phyloP scores from a whole-genome alignment of 1,140 invertebrate genomes.

The Hyphantria cunea region DNA sequence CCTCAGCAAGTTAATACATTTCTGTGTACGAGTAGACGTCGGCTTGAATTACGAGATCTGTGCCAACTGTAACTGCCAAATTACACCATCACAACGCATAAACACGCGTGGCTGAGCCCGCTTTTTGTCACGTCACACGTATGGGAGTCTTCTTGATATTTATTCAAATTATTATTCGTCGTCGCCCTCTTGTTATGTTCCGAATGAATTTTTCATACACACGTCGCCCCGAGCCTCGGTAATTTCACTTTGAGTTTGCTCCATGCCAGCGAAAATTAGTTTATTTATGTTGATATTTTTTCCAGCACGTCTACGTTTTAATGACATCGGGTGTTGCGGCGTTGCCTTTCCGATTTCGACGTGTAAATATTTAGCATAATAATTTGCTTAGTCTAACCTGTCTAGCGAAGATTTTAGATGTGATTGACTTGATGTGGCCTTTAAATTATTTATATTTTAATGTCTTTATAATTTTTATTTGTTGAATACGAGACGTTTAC shows the following conservation, averaged over 20 bases:
- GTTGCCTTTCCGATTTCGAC: slow-evolving; percentile 34
- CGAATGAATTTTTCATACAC: slow-evolving; percentile 79
- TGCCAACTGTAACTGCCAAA: slow-evolving; percentile 71
- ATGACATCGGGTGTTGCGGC: slow-evolving; percentile 37
- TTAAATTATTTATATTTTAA: too few relatives aligned
- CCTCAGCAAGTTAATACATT: slow-evolving; percentile 76
- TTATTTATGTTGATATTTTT: slow-evolving; percentile 60
- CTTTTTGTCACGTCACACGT: slow-evolving; percentile 71
- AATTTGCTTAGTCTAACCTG: slow-evolving; percentile 31
- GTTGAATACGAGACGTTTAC: too few relatives aligned
- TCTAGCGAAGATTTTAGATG: too few relatives aligned
- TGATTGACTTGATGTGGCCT: too few relatives aligned
- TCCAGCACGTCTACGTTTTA: slow-evolving; percentile 42
- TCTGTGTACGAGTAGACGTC: slow-evolving; percentile 66
- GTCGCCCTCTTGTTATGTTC: slow-evolving; percentile 71
- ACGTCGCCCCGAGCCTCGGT: slow-evolving; percentile 62
- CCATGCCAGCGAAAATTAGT: slow-evolving; percentile 53
- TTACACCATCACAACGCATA: slow-evolving; percentile 72
- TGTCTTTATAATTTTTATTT: too few relatives aligned
- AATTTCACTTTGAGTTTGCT: slow-evolving; percentile 75
- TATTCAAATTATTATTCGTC: slow-evolving; percentile 78
- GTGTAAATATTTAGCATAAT: slow-evolving; percentile 45
- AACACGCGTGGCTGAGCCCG: slow-evolving; percentile 65
- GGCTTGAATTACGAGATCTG: slow-evolving; percentile 54
- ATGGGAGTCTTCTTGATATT: slow-evolving; percentile 68